Evolutionary conservation across 2,113 vertebrate genomes (phyloP).

Genomic region (Cairina moschata): DNA sequence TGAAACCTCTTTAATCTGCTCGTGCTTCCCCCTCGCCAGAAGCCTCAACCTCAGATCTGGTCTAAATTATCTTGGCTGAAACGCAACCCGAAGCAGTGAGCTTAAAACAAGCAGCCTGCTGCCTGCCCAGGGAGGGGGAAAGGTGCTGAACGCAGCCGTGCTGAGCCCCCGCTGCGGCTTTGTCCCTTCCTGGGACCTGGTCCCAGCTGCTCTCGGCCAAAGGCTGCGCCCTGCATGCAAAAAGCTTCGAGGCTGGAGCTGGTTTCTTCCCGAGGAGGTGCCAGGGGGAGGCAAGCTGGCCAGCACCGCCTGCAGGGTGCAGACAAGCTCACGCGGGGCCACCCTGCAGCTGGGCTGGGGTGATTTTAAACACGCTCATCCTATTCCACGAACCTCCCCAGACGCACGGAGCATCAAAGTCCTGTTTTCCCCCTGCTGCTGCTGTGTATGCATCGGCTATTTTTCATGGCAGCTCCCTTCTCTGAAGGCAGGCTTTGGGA

Average conservation of each 20-base stretch:
- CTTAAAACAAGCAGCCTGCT: neutral
- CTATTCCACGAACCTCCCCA: neutral
- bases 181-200: neutral
- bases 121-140: neutral
- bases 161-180: neutral
- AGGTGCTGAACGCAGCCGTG: neutral
- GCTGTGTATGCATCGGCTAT: fast-evolving
- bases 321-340: neutral
- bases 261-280: fast-evolving
- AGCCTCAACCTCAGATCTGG: neutral
- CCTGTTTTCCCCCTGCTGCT: neutral
- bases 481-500: neutral
- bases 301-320: neutral
- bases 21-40: neutral
- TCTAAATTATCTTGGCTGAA: neutral
- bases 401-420: fast-evolving
- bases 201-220: neutral
- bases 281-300: fast-evolving
- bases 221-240: neutral
- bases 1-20: neutral
- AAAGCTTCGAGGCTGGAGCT: fast-evolving
- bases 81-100: neutral
- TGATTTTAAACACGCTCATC: fast-evolving
- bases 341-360: neutral
- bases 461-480: neutral